Percentiles rank a stretch among this genome's conserved stretches.
phyloP scores from a whole-genome alignment of 2,113 vertebrate genomes.

The Delphinapterus leucas region DNA sequence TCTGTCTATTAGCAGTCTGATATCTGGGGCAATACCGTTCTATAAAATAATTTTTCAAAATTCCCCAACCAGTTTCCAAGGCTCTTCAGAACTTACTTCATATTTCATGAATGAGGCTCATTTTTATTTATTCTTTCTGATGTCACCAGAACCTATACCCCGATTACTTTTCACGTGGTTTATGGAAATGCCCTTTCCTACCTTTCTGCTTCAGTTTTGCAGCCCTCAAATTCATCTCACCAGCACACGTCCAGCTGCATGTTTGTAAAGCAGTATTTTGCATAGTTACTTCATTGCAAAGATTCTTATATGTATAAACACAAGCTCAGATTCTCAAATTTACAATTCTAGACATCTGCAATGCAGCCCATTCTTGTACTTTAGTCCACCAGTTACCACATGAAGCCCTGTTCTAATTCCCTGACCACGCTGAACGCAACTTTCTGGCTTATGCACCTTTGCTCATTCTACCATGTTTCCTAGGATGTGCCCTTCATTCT shows the following conservation, averaged over 20 bases:
- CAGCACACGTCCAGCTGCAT: neutral
- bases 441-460: neutral
- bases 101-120: neutral
- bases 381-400: neutral
- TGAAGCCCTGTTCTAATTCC: neutral
- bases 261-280: neutral
- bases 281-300: neutral
- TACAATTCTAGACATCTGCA: neutral
- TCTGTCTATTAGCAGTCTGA: neutral
- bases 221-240: neutral
- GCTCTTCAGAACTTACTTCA: neutral
- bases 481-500: fast-evolving
- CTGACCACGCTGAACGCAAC: fast-evolving
- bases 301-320: neutral
- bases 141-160: neutral
- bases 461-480: neutral
- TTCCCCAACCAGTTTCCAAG: neutral
- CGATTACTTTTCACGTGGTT: neutral
- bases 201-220: neutral
- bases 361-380: neutral
- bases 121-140: neutral
- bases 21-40: neutral
- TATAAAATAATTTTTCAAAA: neutral
- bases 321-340: neutral
- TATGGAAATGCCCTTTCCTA: neutral